Conservation (phyloP, 35 echinoderm and acorn worm genomes). For the Apostichopus parvimensis region DNA sequence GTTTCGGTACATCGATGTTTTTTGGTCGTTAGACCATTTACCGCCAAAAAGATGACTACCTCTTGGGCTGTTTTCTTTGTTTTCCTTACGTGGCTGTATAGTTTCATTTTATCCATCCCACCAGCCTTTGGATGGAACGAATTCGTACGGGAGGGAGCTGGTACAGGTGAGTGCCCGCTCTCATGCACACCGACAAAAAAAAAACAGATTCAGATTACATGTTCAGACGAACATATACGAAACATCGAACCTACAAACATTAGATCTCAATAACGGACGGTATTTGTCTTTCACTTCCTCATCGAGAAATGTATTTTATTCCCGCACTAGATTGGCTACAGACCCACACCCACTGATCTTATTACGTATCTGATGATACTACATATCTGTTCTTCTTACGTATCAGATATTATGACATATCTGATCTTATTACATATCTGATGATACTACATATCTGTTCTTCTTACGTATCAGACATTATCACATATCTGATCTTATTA, state of each 20-base stretch:
- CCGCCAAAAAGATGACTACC: slow-evolving; percentile 72
- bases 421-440: no score
- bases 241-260: background rate
- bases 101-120: slow-evolving; percentile 64
- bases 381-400: no score
- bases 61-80: slow-evolving; percentile 62
- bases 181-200: background rate
- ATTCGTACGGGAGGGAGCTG: slow-evolving; percentile 75
- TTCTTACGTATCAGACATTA: no score
- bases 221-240: background rate
- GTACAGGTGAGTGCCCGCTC: slow-evolving; percentile 64
- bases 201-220: background rate
- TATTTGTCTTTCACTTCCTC: no score
- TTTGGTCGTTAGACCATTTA: slow-evolving; percentile 80
- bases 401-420: no score
- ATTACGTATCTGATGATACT: no score
- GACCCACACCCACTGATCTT: no score
- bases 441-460: no score
- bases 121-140: slow-evolving; percentile 78
- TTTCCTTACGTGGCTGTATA: slow-evolving; percentile 71
- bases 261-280: no score
- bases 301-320: no score
- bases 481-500: no score
- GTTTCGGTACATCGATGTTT: slow-evolving; percentile 84
- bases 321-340: no score